Evolutionary conservation across 1,140 invertebrate species (phyloP).

Genomic region (Phocides pigmalion): DNA sequence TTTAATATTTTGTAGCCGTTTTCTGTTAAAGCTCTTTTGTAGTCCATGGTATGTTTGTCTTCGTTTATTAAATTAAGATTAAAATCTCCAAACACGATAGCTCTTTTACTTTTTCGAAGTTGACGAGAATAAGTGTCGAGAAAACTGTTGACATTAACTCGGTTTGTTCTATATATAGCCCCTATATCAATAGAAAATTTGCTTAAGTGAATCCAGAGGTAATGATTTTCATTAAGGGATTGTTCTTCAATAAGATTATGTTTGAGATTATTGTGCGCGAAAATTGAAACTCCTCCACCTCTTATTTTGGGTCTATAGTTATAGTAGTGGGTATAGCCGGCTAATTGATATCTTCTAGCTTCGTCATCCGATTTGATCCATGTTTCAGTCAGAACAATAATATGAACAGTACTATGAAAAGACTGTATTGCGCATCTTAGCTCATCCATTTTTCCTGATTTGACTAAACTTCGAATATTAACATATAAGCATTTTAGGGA

Average conservation of each 20-base stretch:
- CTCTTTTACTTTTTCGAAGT: background rate
- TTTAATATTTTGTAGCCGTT: background rate
- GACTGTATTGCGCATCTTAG: slow-evolving; percentile 2
- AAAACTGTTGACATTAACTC: background rate
- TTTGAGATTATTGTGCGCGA: background rate
- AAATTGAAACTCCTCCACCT: slow-evolving; percentile 1
- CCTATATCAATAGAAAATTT: background rate
- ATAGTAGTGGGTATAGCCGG: slow-evolving; percentile 1
- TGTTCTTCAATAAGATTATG: background rate
- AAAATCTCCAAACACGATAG: background rate
- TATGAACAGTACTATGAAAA: background rate
- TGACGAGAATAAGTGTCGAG: background rate
- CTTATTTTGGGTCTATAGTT: background rate
- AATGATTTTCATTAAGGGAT: background rate
- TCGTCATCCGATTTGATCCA: slow-evolving; percentile 3
- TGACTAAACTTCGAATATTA: slow-evolving; percentile 1
- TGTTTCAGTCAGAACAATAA: background rate
- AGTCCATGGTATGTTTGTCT: background rate
- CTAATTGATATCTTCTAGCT: background rate
- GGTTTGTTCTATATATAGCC: background rate
- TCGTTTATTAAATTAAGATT: background rate
- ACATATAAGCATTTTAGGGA: background rate
- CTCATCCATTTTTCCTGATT: slow-evolving; percentile 3
- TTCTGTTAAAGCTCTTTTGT: background rate
- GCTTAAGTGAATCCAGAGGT: background rate